Conservation (phyloP, 2,888 invertebrate species). For the Galerucella nymphaeae region DNA sequence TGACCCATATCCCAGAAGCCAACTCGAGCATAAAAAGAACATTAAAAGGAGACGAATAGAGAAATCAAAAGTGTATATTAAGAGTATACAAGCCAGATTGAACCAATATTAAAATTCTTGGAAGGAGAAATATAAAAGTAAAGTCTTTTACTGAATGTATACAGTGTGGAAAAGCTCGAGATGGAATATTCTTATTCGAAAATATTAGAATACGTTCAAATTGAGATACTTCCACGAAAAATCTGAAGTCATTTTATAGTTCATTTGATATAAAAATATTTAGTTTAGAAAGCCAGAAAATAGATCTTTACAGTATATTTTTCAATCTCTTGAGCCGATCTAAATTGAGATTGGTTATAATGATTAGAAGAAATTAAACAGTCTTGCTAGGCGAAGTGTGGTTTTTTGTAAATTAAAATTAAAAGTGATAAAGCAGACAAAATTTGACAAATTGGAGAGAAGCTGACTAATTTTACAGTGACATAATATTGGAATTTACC, state of each 20-base stretch:
- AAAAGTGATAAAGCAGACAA: too few relatives aligned
- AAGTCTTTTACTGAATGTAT: slow-evolving; percentile 11
- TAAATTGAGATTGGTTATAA: background rate
- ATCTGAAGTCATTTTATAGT: background rate
- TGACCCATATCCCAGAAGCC: background rate
- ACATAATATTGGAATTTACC: background rate
- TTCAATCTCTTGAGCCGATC: background rate
- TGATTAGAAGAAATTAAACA: too few relatives aligned
- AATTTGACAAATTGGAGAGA: too few relatives aligned
- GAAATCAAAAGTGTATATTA: slow-evolving; percentile 19
- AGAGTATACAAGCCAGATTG: slow-evolving; percentile 1
- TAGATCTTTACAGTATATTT: too few relatives aligned
- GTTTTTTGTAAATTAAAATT: too few relatives aligned
- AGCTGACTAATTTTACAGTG: background rate
- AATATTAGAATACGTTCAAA: background rate
- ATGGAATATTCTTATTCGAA: background rate
- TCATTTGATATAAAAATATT: too few relatives aligned
- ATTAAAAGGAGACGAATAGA: slow-evolving; percentile 11
- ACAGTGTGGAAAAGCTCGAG: background rate
- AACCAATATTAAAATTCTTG: slow-evolving; percentile 7
- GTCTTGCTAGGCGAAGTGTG: too few relatives aligned
- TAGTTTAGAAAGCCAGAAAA: too few relatives aligned
- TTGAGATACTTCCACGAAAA: background rate
- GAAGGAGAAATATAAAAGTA: slow-evolving; percentile 17
- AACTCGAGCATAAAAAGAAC: slow-evolving; percentile 12